phyloP scores from a whole-genome alignment of 2,113 vertebrate genomes.

The Madoqua kirkii region DNA sequence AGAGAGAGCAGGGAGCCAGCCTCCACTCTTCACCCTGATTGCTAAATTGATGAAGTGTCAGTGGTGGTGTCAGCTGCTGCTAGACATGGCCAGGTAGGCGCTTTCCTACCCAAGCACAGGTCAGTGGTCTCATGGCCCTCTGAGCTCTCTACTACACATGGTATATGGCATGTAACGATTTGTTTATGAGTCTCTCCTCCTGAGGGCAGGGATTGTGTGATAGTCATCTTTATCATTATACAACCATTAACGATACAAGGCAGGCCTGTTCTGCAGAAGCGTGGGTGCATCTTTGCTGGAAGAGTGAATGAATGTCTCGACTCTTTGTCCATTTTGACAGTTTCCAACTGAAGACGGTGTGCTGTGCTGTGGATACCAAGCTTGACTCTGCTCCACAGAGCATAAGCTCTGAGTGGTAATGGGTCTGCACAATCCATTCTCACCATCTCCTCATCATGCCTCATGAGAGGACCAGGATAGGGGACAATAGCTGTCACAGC shows the following conservation, averaged over 20 bases:
- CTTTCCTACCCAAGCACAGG: not conserved
- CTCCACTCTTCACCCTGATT: not conserved
- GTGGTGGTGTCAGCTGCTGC: not conserved
- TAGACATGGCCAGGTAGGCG: not conserved
- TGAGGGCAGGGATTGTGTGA: not conserved
- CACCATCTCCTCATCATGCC: not conserved
- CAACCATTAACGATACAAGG: not conserved
- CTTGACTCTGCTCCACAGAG: not conserved
- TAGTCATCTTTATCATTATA: not conserved
- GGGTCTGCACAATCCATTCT: not conserved
- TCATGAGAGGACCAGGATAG: not conserved
- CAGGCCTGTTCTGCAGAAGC: not conserved
- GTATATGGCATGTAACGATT: not conserved
- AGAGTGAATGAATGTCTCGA: not conserved
- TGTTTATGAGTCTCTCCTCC: not conserved
- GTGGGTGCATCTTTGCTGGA: not conserved
- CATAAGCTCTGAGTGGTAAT: not conserved
- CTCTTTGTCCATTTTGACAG: not conserved
- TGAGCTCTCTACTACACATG: not conserved
- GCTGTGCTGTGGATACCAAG: not conserved
- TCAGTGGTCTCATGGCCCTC: not conserved
- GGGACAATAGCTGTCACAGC: not conserved
- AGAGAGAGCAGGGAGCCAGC: not conserved
- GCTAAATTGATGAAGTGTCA: not conserved
- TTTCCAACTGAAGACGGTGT: not conserved